phyloP scores from a whole-genome alignment of 92 coral and sea anemone genomes.

The Palythoa caribaeorum region DNA sequence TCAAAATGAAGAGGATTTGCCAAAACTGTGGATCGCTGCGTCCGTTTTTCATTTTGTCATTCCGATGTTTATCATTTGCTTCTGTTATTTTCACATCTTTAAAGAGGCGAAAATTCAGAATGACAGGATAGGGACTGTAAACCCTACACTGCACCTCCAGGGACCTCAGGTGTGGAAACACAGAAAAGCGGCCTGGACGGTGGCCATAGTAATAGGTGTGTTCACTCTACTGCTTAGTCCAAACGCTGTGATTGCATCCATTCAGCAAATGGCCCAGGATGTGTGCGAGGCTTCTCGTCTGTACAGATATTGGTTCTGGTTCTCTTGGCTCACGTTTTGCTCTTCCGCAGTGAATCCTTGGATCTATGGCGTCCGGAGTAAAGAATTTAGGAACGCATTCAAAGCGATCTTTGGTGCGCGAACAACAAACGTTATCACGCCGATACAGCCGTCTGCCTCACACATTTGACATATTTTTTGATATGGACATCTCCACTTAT shows the following conservation, averaged over 20 bases:
- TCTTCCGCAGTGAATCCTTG: conserved; percentile 37
- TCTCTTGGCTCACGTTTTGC: conserved; percentile 40
- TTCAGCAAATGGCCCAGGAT: conserved; percentile 31
- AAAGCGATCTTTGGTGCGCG: conserved; percentile 13
- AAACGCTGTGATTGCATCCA: conserved; percentile 23
- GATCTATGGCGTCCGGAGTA: conserved; percentile 35
- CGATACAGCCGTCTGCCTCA: neutral
- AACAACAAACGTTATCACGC: neutral
- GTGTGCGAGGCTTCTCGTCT: conserved; percentile 25
- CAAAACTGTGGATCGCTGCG: conserved; percentile 45
- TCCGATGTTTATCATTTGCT: conserved; percentile 18
- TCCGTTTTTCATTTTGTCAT: conserved; percentile 21
- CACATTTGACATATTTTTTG: neutral
- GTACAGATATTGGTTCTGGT: conserved; percentile 45
- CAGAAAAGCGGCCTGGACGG: conserved; percentile 38
- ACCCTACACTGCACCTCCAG: neutral
- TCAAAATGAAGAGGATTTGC: conserved; percentile 24
- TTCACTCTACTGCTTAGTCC: conserved; percentile 22
- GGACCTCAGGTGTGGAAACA: conserved; percentile 15
- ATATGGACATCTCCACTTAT: neutral
- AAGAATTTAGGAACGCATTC: conserved; percentile 34
- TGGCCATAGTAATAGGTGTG: conserved; percentile 43
- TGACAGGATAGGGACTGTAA: conserved; percentile 12
- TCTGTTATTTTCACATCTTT: conserved; percentile 28
- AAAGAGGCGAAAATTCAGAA: conserved; percentile 28